Conservation (phyloP, 2,113 vertebrate genomes). For the Brienomyrus longianalis region DNA sequence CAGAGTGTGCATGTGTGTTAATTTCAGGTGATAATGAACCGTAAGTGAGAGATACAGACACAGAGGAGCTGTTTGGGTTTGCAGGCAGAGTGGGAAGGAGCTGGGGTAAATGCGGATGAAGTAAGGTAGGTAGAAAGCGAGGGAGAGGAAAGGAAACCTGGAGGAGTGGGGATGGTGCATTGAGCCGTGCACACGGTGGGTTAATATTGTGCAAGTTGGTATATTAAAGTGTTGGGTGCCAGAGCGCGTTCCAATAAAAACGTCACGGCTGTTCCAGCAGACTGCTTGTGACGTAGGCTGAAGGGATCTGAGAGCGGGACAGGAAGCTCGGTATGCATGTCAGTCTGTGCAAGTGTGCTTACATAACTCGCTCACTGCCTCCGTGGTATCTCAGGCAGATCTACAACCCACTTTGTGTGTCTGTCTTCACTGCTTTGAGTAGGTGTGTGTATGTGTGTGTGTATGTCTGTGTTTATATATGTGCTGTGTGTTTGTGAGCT, state of each 20-base stretch:
- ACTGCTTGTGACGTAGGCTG: background rate
- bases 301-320: background rate
- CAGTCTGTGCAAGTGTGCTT: background rate
- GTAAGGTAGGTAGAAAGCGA: background rate
- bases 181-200: background rate
- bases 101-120: background rate
- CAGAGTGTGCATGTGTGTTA: constrained; percentile 7
- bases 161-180: background rate
- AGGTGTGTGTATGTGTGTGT: background rate
- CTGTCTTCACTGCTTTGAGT: background rate
- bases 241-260: background rate
- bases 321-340: background rate
- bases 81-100: background rate
- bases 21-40: background rate
- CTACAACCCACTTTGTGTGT: background rate
- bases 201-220: background rate
- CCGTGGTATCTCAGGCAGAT: background rate
- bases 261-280: background rate
- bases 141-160: constrained; percentile 12
- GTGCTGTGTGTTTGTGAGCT: background rate
- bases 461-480: background rate
- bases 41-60: background rate
- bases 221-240: background rate
- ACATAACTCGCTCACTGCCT: background rate
- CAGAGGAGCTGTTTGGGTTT: constrained; percentile 1